Evolutionary conservation across 2,888 invertebrate species (phyloP).

Genomic region (Trypoxylon attenuatum): DNA sequence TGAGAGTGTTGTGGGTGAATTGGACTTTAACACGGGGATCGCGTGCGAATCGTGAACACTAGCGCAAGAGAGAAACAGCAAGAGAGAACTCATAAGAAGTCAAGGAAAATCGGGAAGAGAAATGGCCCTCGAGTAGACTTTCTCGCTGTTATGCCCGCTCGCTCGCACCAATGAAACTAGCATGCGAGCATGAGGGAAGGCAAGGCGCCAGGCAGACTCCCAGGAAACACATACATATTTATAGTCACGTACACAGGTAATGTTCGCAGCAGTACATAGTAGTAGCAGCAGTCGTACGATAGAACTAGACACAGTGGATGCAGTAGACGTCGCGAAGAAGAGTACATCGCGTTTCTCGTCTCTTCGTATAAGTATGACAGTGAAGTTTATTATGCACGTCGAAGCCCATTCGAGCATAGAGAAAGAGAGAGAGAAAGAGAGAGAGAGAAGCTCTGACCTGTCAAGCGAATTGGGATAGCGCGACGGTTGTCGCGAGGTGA

Average conservation of each 20-base stretch:
- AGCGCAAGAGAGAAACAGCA: background rate
- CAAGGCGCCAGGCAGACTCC: background rate
- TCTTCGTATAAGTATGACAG: constrained; percentile 59
- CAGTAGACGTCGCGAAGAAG: too few relatives aligned
- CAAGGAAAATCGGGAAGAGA: constrained; percentile 17
- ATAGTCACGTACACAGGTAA: background rate
- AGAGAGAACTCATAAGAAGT: constrained; percentile 1
- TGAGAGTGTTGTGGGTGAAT: too few relatives aligned
- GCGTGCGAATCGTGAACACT: constrained; percentile 14
- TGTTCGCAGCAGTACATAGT: too few relatives aligned
- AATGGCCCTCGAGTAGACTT: constrained; percentile 1
- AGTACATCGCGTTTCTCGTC: constrained; percentile 23
- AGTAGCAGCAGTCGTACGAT: too few relatives aligned
- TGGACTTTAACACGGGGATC: constrained; percentile 33
- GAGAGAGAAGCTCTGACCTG: constrained; percentile 10
- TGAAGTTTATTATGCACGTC: constrained; percentile 64
- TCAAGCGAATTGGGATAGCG: constrained; percentile 53
- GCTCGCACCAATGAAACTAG: too few relatives aligned
- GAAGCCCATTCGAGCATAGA: constrained; percentile 47
- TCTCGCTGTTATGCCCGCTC: background rate
- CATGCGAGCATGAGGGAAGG: background rate
- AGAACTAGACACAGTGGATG: too few relatives aligned
- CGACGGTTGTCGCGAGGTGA: too few relatives aligned
- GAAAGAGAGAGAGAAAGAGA: background rate
- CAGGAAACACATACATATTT: background rate